Evolutionary conservation across 2,888 invertebrate species (phyloP).

Genomic region (Neoscelio sp.): DNA sequence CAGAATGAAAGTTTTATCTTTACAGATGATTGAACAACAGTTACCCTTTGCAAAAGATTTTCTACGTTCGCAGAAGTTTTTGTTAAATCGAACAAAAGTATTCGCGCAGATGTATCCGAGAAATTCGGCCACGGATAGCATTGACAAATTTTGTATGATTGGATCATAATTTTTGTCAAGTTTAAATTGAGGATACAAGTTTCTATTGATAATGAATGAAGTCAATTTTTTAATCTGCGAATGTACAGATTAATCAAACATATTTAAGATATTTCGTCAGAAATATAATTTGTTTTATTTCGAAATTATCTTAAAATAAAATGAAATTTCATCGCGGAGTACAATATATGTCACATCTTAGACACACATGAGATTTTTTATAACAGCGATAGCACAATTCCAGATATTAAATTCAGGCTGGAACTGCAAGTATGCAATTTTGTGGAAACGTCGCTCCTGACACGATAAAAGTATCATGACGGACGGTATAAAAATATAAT

Average conservation of each 20-base stretch:
- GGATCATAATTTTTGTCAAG: not conserved
- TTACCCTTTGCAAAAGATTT: not conserved
- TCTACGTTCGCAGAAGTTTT: not conserved
- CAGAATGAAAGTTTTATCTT: not conserved
- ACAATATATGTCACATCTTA: constrained; percentile 37
- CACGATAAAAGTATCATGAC: constrained; percentile 28
- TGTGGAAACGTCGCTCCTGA: constrained; percentile 15
- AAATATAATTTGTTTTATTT: constrained; percentile 4
- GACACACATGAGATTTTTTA: constrained; percentile 26
- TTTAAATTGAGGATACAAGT: not conserved
- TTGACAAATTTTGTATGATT: not conserved
- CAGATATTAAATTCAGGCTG: constrained; percentile 46
- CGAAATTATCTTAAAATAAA: constrained; percentile 12
- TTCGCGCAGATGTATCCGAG: not conserved
- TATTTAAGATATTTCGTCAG: no score
- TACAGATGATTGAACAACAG: not conserved
- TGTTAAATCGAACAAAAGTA: not conserved
- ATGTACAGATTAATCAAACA: no score
- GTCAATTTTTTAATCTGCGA: not conserved
- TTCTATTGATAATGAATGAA: not conserved
- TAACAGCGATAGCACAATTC: constrained; percentile 25
- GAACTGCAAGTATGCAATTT: constrained; percentile 45
- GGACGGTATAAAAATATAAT: constrained; percentile 27
- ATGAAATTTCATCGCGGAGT: constrained; percentile 23
- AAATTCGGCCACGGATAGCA: not conserved